Evolutionary conservation across 2,113 vertebrate genomes (phyloP).

Genomic region (Hystrix cristata): DNA sequence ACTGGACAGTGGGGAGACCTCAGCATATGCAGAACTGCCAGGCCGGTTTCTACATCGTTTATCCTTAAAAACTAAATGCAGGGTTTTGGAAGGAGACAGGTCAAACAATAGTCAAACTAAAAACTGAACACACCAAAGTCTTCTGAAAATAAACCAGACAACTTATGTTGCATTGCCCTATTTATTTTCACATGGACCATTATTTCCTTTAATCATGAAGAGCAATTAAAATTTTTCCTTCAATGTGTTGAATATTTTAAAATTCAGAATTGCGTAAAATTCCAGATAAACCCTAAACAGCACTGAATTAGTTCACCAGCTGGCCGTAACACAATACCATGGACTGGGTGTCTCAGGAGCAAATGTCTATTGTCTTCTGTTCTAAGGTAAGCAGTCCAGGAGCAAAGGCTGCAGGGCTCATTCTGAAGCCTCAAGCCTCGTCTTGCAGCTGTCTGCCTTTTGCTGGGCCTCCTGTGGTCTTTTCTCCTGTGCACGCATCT

Average conservation of each 20-base stretch:
- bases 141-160: not conserved
- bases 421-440: no score
- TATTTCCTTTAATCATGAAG: not conserved
- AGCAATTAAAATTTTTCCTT: not conserved
- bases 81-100: not conserved
- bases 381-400: not conserved
- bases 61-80: not conserved
- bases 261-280: not conserved
- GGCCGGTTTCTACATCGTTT: not conserved
- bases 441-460: accelerated
- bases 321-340: not conserved
- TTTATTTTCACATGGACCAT: not conserved
- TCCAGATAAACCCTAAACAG: not conserved
- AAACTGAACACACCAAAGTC: not conserved
- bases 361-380: not conserved
- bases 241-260: not conserved
- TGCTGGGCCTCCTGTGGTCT: not conserved
- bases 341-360: not conserved
- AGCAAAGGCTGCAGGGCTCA: no score
- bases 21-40: not conserved
- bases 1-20: not conserved
- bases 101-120: not conserved
- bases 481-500: not conserved
- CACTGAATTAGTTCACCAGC: not conserved
- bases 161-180: not conserved